Evolutionary conservation across 2,113 vertebrate species (phyloP), one percentile per base, ranked within the genome.

Genomic region (Catharus bicknelli): DNA sequence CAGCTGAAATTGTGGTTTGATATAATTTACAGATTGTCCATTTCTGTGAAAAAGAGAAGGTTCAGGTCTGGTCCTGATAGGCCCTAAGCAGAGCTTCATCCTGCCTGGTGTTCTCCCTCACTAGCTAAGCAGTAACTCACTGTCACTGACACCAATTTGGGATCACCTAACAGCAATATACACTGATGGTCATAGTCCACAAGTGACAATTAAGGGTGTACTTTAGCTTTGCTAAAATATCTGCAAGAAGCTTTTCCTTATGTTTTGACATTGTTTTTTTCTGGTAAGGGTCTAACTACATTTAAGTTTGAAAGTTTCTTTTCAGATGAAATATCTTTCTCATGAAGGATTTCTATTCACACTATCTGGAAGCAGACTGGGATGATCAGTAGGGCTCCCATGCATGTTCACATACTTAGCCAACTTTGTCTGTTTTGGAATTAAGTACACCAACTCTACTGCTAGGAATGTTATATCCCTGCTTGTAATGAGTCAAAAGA

Each of bases 321-420:
- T 93, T 78, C 5, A 66, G 29, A 10, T 62, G 8, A 79, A 81
- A 4, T 57, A 26, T 9, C 48, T 95, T 82, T 68, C 40, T 86
- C 20, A 38, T 42, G 26, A 51, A 62, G 12, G 4, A 23, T 66
- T 82, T 76, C 26, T 76, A 0, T 57, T 90, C 42, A 72, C 66
- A 30, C 32, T 11, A 9, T 45, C 30, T 43, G 50, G 51, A 73
- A 66, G 69, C 32, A 69, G 53, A 11, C 32, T 11, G 38, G 20
- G 21, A 2, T 25, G 17, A 45, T 76, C 47, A 54, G 50, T 47
- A 69, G 16, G 57, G 17, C 32, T 63, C 34, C 42, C 17, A 15
- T 7, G 0, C 30, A 1, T 36, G 10, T 38, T 32, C 27, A 40
- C 5, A 6, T 38, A 69, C 26, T 14, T 40, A 32, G 20, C 18